A percentile compares a stretch with the other conserved stretches of the same genome.
Evolutionary conservation across 2,797 vertebrate genomes (phyloP).

Genomic region (Pipistrellus nathusii): DNA sequence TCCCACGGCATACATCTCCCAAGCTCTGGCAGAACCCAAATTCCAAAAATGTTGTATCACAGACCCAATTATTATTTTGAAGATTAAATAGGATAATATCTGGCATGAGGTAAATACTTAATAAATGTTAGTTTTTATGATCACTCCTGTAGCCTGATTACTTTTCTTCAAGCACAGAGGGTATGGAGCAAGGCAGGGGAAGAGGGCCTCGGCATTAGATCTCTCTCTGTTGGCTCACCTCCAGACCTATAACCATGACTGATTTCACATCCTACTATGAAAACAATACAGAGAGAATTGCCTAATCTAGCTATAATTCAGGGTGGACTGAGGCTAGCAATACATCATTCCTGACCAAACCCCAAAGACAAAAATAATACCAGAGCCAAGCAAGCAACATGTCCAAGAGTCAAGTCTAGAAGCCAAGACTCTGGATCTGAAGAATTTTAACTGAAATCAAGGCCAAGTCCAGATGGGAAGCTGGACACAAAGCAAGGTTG

Average conservation of each 20-base stretch:
- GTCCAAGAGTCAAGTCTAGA: constrained; percentile 28
- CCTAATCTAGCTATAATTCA: neutral
- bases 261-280: neutral
- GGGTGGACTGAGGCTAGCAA: neutral
- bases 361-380: constrained; percentile 21
- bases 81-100: neutral
- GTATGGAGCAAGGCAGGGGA: neutral
- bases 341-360: constrained; percentile 3
- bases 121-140: neutral
- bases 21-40: neutral
- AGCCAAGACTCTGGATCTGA: neutral
- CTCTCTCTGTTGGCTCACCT: neutral
- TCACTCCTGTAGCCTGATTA: neutral
- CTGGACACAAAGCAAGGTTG: neutral
- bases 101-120: neutral
- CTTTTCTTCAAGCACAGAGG: neutral
- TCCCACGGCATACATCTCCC: neutral
- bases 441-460: neutral
- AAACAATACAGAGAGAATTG: neutral
- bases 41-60: neutral
- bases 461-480: constrained; percentile 13
- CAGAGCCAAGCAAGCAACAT: neutral
- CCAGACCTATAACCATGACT: neutral
- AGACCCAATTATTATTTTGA: neutral
- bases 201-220: neutral